Evolutionary conservation across 2,797 vertebrate genomes (phyloP).

Genomic region (Melanotaenia nigrans): DNA sequence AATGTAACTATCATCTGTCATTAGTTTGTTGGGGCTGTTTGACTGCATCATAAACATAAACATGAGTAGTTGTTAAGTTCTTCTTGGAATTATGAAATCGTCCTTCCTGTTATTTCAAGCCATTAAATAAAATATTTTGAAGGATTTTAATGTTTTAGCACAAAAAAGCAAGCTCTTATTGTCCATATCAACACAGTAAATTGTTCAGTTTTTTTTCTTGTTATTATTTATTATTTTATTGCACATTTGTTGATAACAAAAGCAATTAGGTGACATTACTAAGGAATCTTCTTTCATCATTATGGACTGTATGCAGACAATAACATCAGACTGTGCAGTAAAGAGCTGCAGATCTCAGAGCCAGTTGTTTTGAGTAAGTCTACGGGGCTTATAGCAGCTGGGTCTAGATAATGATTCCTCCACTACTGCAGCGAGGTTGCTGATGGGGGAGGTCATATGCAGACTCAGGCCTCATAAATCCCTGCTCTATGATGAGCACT

Average conservation of each 20-base stretch:
- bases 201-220: not conserved
- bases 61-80: no score
- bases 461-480: constrained; percentile 81
- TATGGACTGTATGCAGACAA: constrained; percentile 25
- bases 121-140: no score
- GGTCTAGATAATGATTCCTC: constrained; percentile 76
- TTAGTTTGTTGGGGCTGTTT: no score
- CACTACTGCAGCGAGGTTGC: constrained; percentile 45
- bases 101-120: no score
- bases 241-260: not conserved
- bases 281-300: constrained; percentile 13
- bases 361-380: constrained; percentile 73
- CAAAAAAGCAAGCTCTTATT: no score
- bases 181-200: not conserved
- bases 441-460: constrained; percentile 72
- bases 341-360: constrained; percentile 38
- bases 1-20: not conserved
- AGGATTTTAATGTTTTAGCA: no score
- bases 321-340: constrained; percentile 39
- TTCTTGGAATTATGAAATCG: no score
- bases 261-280: not conserved
- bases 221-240: not conserved
- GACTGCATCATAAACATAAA: no score
- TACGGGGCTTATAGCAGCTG: constrained; percentile 73
- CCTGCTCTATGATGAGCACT: constrained; percentile 75